Base-by-base conservation (phyloP, 2,888 invertebrate genomes). In the Sphecodes monilicornis region DNA sequence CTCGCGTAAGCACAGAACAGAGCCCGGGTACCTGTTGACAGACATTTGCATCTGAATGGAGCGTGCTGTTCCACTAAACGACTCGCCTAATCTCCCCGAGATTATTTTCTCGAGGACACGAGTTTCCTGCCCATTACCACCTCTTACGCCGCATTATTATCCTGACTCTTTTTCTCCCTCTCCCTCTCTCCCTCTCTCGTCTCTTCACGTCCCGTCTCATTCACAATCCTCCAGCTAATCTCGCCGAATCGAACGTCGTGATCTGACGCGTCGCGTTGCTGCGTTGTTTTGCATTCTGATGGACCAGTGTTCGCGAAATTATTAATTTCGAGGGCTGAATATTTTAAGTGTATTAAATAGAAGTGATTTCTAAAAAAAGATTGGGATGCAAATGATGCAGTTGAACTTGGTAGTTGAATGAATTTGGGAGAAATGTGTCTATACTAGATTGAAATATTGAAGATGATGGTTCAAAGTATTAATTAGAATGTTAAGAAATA, bases 1-100 rank as follows among this genome's bases (percentile, higher is more conserved):
- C 87, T 82, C 87, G 87, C 84, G 84, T 78, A 87, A 84, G 87
- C 84, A 80, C 72, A 80, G 78, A 87, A 87, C 87, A 60, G 84
- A 79, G 82, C 66, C 79, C 64, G 72, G 82, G 87, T 89, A 91
- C 91, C 91, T 92, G 93, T 93, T 93, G 93, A 94, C 93, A 91
- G 91, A 91, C 87, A 94, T 94, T 94, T 93, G 92, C 94, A 94
- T 94, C 91, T 92, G 93, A 94, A 94, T 94, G 89, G 91, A 79
- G 78, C 87, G 84, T 78, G 88, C 91, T 87, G 85, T 89, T 87
- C 86, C 88, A 84, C 87, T 89, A 89, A 89, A 86, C 89, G 89
- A 90, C 88, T 88, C 88, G 86, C 89, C 91, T 91, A 92, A 93
- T 92, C 92, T 91, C 86, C 87, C 85, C 85, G 89, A 91, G 93